These are phyloP conservation scores for Adelphocoris suturalis DNA, from an alignment of 2,888 invertebrate species.

Conservation along the genomic window DNA sequence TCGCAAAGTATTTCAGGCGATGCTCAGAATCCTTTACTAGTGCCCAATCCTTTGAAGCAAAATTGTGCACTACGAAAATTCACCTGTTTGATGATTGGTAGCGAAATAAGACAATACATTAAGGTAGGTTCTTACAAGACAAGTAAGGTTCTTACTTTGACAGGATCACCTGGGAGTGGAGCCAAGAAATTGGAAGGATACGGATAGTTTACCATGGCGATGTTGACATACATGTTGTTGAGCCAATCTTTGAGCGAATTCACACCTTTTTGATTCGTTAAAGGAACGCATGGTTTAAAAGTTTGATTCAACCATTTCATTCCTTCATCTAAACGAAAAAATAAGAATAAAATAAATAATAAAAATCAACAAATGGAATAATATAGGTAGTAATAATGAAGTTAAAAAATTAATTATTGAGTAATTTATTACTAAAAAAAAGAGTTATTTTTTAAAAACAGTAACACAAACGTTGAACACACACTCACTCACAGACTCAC, in stretches of 20 bases:
- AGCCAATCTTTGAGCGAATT: constrained; percentile 85
- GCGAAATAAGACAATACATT: too few species aligned
- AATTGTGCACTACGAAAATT: too few species aligned
- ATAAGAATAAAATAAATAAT: background rate
- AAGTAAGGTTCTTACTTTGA: constrained; percentile 81
- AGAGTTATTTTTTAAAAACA: too few species aligned
- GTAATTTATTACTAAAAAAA: too few species aligned
- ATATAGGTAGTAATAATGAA: background rate
- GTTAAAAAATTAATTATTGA: background rate
- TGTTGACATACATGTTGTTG: constrained; percentile 85
- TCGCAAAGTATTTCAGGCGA: too few species aligned
- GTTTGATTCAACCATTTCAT: constrained; percentile 85
- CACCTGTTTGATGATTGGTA: too few species aligned
- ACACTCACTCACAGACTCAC: too few species aligned
- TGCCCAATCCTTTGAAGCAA: too few species aligned
- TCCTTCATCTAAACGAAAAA: constrained; percentile 81
- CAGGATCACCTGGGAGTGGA: constrained; percentile 91
- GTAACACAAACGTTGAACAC: too few species aligned
- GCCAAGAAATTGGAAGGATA: constrained; percentile 91
- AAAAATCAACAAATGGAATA: too few species aligned
- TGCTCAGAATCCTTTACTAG: too few species aligned
- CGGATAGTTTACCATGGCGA: constrained; percentile 98
- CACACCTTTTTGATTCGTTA: constrained; percentile 79
- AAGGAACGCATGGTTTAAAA: constrained; percentile 85
- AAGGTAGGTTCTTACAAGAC: too few species aligned